Percentiles rank a stretch among this genome's conserved stretches.
Evolutionary conservation across 2,797 vertebrate species (phyloP).

Genomic region (Manis javanica): DNA sequence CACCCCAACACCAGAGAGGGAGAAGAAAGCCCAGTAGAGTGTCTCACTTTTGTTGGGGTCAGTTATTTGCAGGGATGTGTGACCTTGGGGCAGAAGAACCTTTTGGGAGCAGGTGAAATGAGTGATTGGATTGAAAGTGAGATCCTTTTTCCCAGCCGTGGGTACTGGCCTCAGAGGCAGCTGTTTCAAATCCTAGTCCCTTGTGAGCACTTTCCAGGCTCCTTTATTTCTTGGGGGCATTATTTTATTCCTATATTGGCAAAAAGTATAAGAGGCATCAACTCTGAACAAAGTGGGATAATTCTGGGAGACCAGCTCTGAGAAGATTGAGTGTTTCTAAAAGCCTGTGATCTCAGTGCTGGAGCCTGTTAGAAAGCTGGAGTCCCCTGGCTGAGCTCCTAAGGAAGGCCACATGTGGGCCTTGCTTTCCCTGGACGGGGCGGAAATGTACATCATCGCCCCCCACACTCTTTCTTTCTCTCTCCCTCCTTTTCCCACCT

Average conservation of each 20-base stretch:
- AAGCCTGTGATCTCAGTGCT: neutral
- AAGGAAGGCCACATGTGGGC: neutral
- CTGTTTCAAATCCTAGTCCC: neutral
- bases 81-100: neutral
- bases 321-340: neutral
- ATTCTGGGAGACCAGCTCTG: neutral
- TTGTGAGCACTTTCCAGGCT: neutral
- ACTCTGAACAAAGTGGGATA: neutral
- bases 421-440: accelerated
- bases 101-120: neutral
- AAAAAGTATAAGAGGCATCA: neutral
- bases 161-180: neutral
- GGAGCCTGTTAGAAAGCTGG: neutral
- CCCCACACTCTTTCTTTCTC: neutral
- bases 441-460: neutral
- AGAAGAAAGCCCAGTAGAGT: neutral
- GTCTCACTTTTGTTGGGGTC: neutral
- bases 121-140: neutral
- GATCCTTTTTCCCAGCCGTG: neutral
- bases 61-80: neutral
- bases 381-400: neutral
- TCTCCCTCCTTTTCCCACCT: neutral
- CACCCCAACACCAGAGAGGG: neutral
- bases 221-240: neutral
- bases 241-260: neutral